phyloP scores from a whole-genome alignment of 2,113 vertebrate species.

The Tringa solitaria region DNA sequence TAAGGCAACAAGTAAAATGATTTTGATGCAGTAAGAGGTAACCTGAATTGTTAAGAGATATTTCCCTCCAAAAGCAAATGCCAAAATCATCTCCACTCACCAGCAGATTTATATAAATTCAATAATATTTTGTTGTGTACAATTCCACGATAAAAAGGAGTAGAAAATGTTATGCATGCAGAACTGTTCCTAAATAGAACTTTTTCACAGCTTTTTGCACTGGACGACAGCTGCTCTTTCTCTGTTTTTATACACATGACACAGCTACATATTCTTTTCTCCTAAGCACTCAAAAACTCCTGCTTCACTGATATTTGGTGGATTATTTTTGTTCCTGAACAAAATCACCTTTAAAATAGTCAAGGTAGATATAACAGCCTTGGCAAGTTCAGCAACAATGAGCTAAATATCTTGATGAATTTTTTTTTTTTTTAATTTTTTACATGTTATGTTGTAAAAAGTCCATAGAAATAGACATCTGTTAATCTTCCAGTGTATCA shows the following conservation, averaged over 20 bases:
- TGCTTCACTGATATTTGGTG: not conserved
- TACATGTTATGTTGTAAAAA: too few species aligned
- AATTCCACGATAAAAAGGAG: not conserved
- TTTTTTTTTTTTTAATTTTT: too few species aligned
- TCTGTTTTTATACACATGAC: not conserved
- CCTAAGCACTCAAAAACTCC: not conserved
- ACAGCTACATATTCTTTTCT: not conserved
- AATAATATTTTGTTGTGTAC: not conserved
- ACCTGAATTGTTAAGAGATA: not conserved
- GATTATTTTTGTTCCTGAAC: not conserved
- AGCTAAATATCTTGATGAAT: too few species aligned
- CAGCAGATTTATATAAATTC: not conserved
- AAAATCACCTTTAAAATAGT: not conserved
- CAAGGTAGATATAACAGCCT: not conserved
- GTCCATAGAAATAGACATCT: not conserved
- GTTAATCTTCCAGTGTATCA: not conserved
- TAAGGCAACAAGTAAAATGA: not conserved
- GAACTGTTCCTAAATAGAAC: not conserved
- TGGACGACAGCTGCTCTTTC: not conserved
- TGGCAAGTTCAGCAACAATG: not conserved
- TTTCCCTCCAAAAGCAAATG: not conserved
- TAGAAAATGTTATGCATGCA: not conserved
- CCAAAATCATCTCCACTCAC: not conserved
- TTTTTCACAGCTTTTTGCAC: not conserved
- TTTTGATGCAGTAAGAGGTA: not conserved